These are phyloP conservation scores for Halictus ligatus DNA, from an alignment of 2,888 invertebrate genomes.

Conservation along the genomic window DNA sequence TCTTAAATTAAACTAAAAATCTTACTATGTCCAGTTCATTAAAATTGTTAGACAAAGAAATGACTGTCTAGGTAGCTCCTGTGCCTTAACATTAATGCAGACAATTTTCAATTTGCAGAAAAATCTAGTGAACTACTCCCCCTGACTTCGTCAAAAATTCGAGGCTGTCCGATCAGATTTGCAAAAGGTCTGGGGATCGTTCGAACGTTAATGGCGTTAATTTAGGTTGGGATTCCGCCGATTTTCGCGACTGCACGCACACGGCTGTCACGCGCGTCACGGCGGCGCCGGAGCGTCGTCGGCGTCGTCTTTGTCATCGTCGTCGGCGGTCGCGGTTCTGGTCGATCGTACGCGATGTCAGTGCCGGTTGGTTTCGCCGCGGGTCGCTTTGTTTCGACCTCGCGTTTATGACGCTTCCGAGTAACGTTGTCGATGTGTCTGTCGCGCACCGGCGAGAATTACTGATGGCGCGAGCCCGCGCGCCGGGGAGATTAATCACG, in stretches of 20 bases:
- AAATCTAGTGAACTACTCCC: not conserved
- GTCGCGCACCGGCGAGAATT: slow-evolving; percentile 55
- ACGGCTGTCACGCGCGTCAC: slow-evolving; percentile 51
- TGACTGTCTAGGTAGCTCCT: too few relatives aligned
- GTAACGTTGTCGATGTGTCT: slow-evolving; percentile 64
- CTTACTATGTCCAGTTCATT: too few relatives aligned
- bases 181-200: not conserved
- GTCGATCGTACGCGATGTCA: slow-evolving; percentile 21
- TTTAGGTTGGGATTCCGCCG: not conserved
- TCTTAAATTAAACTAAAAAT: too few relatives aligned
- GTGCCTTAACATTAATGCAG: too few relatives aligned
- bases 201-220: not conserved
- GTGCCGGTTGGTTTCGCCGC: slow-evolving; percentile 7
- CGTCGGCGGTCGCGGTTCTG: slow-evolving; percentile 11
- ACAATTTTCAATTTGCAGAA: not conserved
- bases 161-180: too few relatives aligned
- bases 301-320: slow-evolving; percentile 7
- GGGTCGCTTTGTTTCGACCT: slow-evolving; percentile 65
- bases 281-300: slow-evolving; percentile 11
- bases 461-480: slow-evolving; percentile 38
- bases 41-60: too few relatives aligned
- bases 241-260: not conserved
- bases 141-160: too few relatives aligned
- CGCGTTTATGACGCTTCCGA: slow-evolving; percentile 67
- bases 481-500: slow-evolving; percentile 68